A percentile compares a stretch with the other conserved stretches of the same genome.
These are phyloP conservation scores for Ceyx cyanopectus DNA, from an alignment of 2,113 vertebrate genomes.

Conservation along the genomic window DNA sequence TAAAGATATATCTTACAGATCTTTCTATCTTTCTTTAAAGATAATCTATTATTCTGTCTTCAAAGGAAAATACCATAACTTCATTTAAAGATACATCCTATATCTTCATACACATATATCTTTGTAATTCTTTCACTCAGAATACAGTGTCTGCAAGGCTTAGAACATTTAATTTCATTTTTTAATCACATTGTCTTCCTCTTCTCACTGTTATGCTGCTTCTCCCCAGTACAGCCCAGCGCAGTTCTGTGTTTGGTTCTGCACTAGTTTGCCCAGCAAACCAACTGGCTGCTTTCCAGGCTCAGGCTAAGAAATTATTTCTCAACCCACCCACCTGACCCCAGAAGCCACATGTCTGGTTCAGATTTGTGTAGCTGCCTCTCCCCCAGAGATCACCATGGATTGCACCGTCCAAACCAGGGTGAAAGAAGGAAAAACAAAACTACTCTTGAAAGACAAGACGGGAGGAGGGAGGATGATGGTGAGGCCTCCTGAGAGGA, in stretches of 20 bases:
- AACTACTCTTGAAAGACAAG: not conserved
- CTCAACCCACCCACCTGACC: not conserved
- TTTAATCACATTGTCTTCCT: not conserved
- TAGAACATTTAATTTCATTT: not conserved
- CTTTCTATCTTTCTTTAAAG: no score
- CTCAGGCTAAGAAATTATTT: not conserved
- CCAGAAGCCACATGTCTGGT: not conserved
- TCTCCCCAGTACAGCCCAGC: not conserved
- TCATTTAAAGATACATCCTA: no score
- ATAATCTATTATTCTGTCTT: no score
- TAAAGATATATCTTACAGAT: no score
- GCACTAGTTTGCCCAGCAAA: not conserved
- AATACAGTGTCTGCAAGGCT: not conserved
- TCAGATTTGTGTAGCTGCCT: not conserved
- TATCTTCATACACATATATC: no score
- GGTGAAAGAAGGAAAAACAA: not conserved
- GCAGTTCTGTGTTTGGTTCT: not conserved
- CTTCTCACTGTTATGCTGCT: not conserved
- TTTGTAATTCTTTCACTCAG: not conserved
- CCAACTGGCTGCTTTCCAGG: not conserved
- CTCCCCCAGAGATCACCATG: not conserved
- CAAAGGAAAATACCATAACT: no score
- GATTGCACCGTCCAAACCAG: slow-evolving; percentile 39
- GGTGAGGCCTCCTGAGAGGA: not conserved
- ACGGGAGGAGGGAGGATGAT: not conserved